phyloP scores from a whole-genome alignment of 2,888 invertebrate species.

The Pantelozetes paolii region DNA sequence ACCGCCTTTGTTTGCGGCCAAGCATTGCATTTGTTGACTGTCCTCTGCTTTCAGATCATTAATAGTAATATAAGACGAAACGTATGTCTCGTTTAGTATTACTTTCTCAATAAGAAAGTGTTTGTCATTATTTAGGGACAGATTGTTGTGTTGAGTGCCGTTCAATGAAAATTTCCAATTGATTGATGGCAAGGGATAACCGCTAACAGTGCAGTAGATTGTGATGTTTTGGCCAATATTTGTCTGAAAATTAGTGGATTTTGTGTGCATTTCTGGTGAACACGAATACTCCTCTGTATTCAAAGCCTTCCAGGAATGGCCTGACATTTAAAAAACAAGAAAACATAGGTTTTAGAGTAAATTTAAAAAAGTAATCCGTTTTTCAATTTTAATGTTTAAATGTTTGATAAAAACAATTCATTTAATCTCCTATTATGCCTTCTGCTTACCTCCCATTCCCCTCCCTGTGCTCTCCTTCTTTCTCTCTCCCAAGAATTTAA shows the following conservation, averaged over 20 bases:
- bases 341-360: too few relatives aligned
- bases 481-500: too few relatives aligned
- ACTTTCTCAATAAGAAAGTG: constrained; percentile 16
- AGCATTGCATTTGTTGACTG: constrained; percentile 33
- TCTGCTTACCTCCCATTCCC: too few relatives aligned
- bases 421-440: too few relatives aligned
- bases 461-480: too few relatives aligned
- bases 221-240: constrained; percentile 39
- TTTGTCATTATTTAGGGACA: not conserved
- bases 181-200: constrained; percentile 36
- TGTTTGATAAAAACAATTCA: too few relatives aligned
- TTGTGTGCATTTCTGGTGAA: constrained; percentile 44
- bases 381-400: too few relatives aligned
- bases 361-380: too few relatives aligned
- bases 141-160: not conserved
- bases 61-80: constrained; percentile 23
- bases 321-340: constrained; percentile 21
- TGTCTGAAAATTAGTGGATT: constrained; percentile 18
- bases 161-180: constrained; percentile 26
- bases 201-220: constrained; percentile 31
- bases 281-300: constrained; percentile 47
- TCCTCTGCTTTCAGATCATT: constrained; percentile 21
- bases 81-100: constrained; percentile 4
- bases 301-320: constrained; percentile 44
- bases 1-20: constrained; percentile 36